Evolutionary conservation across 2,113 vertebrate species (phyloP).

Genomic region (Leptosomus discolor): DNA sequence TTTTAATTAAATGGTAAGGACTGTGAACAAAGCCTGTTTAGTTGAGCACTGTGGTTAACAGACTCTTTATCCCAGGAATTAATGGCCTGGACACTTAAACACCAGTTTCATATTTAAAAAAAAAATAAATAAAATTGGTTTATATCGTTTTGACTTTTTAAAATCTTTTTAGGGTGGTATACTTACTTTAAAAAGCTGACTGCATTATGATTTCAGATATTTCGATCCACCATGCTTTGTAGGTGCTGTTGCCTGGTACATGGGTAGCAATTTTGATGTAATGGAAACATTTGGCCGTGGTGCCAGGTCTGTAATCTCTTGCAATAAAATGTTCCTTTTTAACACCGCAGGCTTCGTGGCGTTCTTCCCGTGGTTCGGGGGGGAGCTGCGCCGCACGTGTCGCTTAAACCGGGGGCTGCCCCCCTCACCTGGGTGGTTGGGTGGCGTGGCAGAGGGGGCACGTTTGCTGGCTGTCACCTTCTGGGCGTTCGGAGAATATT

Average conservation of each 20-base stretch:
- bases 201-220: conserved; percentile 7
- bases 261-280: conserved; percentile 53
- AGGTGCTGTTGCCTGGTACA: conserved; percentile 45
- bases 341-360: conserved; percentile 17
- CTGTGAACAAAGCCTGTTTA: background rate
- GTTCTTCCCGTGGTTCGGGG: background rate
- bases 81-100: background rate
- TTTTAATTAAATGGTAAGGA: background rate
- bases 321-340: conserved; percentile 64
- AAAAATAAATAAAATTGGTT: background rate
- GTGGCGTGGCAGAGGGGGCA: background rate
- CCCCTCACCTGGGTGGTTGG: accelerated
- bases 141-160: background rate
- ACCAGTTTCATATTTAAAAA: background rate
- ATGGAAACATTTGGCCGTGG: conserved; percentile 15
- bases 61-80: background rate
- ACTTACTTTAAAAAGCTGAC: background rate
- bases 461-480: background rate
- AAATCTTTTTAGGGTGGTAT: background rate
- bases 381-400: accelerated
- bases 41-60: background rate
- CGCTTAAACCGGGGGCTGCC: accelerated
- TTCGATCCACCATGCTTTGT: conserved; percentile 25
- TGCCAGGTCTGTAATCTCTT: conserved; percentile 56
- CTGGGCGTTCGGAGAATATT: background rate